Conservation (phyloP, 2,888 invertebrate genomes). For the Pycnomerus fuliginosus region DNA sequence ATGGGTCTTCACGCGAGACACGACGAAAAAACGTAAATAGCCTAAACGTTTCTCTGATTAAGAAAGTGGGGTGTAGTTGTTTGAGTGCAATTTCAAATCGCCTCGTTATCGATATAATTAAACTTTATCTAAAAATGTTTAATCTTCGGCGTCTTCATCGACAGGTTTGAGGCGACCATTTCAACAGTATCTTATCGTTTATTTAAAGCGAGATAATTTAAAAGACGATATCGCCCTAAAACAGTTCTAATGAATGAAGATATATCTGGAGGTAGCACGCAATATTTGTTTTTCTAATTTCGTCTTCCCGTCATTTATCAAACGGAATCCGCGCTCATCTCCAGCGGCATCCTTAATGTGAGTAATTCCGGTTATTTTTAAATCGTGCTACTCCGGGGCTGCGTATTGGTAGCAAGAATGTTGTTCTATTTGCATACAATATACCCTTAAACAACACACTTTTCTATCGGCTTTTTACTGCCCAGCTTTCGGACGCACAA, state of each 20-base stretch:
- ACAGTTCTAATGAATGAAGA: slow-evolving; percentile 22
- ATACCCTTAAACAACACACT: slow-evolving; percentile 48
- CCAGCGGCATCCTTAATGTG: slow-evolving; percentile 2
- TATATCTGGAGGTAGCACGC: slow-evolving; percentile 14
- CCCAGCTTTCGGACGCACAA: slow-evolving; percentile 16
- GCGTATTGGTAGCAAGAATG: slow-evolving; percentile 44
- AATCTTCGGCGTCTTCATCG: too few relatives aligned
- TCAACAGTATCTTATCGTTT: slow-evolving; percentile 24
- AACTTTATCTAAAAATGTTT: slow-evolving; percentile 29
- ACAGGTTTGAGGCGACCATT: slow-evolving; percentile 13
- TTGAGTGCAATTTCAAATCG: slow-evolving; percentile 29
- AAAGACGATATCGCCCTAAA: slow-evolving; percentile 9
- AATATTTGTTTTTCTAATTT: slow-evolving; percentile 22
- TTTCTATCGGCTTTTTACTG: slow-evolving; percentile 42
- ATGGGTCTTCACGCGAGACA: slow-evolving; percentile 12
- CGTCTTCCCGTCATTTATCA: too few relatives aligned
- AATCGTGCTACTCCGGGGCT: slow-evolving; percentile 20
- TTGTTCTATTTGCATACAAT: slow-evolving; percentile 49
- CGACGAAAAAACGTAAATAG: slow-evolving; percentile 19
- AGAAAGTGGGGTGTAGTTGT: slow-evolving; percentile 11
- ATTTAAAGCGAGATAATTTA: slow-evolving; percentile 20
- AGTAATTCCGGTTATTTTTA: slow-evolving; percentile 24
- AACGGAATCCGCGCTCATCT: too few relatives aligned
- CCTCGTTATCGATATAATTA: slow-evolving; percentile 29
- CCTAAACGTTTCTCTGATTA: slow-evolving; percentile 12